These are phyloP conservation scores for Steinernema hermaphroditum DNA, from an alignment of 2,888 invertebrate species.

Conservation along the genomic window DNA sequence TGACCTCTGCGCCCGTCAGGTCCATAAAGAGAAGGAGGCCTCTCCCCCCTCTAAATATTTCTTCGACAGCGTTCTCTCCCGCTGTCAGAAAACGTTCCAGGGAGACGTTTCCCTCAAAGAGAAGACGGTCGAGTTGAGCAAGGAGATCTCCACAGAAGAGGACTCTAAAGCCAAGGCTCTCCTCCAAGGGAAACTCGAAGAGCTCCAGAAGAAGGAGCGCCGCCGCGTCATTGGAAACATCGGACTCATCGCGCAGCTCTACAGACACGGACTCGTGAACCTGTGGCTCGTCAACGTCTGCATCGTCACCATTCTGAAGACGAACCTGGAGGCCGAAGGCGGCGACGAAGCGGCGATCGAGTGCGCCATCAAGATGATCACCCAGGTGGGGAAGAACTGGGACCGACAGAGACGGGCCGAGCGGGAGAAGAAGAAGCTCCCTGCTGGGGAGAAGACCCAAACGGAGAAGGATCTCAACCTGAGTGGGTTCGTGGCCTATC, in stretches of 20 bases:
- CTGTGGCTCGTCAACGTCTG: conserved; percentile 28
- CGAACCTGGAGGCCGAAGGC: not conserved
- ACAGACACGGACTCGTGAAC: conserved; percentile 34
- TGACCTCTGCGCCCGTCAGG: conserved; percentile 43
- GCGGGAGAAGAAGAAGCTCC: not conserved
- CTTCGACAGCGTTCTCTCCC: conserved; percentile 36
- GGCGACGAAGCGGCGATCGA: not conserved
- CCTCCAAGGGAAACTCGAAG: conserved; percentile 33
- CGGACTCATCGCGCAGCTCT: conserved; percentile 50
- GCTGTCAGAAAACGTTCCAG: conserved; percentile 44
- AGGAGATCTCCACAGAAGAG: conserved; percentile 34
- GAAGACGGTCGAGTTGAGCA: not conserved
- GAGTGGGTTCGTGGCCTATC: not conserved
- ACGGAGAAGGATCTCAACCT: not conserved
- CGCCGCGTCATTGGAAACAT: conserved; percentile 36
- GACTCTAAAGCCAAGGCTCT: conserved; percentile 39
- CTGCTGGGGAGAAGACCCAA: not conserved
- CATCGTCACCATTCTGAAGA: conserved; percentile 9
- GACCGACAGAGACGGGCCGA: not conserved
- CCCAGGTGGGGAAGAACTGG: not conserved
- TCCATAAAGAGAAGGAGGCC: conserved; percentile 35
- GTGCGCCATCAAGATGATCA: no score
- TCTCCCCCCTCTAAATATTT: conserved; percentile 32
- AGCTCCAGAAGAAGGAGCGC: conserved; percentile 34
- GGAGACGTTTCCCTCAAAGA: conserved; percentile 32